These are phyloP conservation scores for Ormyrus thymus DNA, from an alignment of 2,888 invertebrate genomes.

Conservation along the genomic window DNA sequence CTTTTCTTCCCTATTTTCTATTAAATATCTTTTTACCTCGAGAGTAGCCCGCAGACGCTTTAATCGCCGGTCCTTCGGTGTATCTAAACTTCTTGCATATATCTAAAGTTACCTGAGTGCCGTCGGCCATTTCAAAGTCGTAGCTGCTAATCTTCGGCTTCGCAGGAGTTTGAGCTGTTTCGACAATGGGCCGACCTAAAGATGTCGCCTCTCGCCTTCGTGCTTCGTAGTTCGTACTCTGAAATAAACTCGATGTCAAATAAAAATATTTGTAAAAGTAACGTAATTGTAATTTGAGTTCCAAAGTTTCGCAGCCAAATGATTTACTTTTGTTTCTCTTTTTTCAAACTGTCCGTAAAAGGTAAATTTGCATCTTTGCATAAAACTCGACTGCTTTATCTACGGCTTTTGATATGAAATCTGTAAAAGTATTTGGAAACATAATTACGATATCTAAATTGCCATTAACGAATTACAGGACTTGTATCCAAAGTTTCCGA, in stretches of 20 bases:
- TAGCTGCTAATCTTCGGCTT: no score
- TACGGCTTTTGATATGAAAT: slow-evolving; percentile 29
- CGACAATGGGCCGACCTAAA: neutral
- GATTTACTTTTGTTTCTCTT: neutral
- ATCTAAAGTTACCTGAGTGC: no score
- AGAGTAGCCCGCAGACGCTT: no score
- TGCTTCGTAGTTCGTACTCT: slow-evolving; percentile 3
- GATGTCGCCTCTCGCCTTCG: slow-evolving; percentile 1
- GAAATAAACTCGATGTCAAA: neutral
- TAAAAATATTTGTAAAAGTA: no score
- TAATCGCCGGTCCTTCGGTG: no score
- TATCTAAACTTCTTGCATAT: no score
- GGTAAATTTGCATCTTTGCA: neutral
- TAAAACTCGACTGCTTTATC: slow-evolving; percentile 18
- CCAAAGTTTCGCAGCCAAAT: no score
- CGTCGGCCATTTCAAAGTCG: no score
- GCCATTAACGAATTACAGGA: slow-evolving; percentile 45
- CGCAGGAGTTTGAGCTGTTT: no score
- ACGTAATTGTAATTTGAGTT: no score
- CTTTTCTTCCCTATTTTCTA: no score
- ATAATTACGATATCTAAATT: slow-evolving; percentile 54
- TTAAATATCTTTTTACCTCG: no score
- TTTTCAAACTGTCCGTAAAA: neutral
- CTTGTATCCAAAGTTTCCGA: slow-evolving; percentile 35
- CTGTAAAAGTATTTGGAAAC: slow-evolving; percentile 34